Base-by-base conservation (phyloP, 2,797 vertebrate species). In the Euphonia xanthogaster region DNA sequence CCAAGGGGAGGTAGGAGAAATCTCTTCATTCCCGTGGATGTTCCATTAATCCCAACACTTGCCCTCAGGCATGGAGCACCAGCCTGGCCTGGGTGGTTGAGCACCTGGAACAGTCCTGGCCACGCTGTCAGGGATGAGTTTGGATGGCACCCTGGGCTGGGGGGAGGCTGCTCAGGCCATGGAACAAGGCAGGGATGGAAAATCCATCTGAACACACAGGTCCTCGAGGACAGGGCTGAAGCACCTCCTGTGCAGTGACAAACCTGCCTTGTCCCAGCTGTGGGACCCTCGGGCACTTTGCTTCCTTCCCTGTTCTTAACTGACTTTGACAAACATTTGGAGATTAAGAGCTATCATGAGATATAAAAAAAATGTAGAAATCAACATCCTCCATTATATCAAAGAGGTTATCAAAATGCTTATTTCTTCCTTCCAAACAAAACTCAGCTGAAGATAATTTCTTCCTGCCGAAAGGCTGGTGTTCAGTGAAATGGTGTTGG, bases 51-150 rank as follows among this genome's bases (percentile, higher is more conserved):
- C 33, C 66, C 19, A 45, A 4, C 0, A 6, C 19, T 28, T 14
- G 4, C 4, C 6, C 61, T 48, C 0, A 0, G 30, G 19, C 15
- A 12, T 0, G 0, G 58, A 63, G 47, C 27, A 66, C 31, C 35
- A 11, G 0, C 7, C 25, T 25, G 45, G 44, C 8, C 63, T 37
- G 62, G 20, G 35, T 7, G n/a, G 9, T 6, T 3, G 6, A 20
- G 39, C 17, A 11, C 21, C 2, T 0, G 2, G 37, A 39, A 9
- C 1, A 3, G 5, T 4, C 40, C 57, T 2, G 3, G 67, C 39
- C 9, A 0, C 0, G 2, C 57, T 13, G 27, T 44, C 3, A 2
- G 75, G 24, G 68, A 12, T 8, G 6, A 30, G 25, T 40, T 13
- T 21, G 35, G 58, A 20, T 2, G 30, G 57, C 7, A 39, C 2